Evolutionary conservation across 2,113 vertebrate species (phyloP).

Genomic region (Spea bombifrons): DNA sequence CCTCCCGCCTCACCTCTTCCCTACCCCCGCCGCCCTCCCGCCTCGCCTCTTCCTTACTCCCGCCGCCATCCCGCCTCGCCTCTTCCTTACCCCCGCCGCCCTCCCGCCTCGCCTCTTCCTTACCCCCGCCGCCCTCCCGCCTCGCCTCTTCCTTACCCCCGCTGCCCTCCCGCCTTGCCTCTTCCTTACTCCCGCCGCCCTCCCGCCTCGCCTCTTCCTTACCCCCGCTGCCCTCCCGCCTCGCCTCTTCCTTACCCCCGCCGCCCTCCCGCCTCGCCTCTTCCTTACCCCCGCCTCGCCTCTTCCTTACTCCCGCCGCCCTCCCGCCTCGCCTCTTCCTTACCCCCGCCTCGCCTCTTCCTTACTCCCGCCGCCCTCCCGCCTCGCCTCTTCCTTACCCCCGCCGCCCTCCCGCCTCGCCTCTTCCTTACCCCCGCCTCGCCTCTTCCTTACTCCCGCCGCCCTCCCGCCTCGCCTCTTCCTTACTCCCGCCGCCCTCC

Average conservation of each 20-base stretch:
- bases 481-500: no score
- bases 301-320: background rate
- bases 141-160: background rate
- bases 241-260: background rate
- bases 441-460: background rate
- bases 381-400: background rate
- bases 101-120: no score
- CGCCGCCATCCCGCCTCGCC: background rate
- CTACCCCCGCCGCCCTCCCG: no score
- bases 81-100: background rate
- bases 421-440: no score
- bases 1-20: background rate
- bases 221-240: background rate
- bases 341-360: no score
- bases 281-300: no score
- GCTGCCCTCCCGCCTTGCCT: background rate
- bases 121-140: background rate
- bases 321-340: background rate
- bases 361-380: background rate
- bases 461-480: background rate
- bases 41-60: background rate
- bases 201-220: background rate
- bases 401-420: background rate
- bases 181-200: background rate
- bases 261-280: background rate